phyloP scores from a whole-genome alignment of 53 echinoderm and acorn worm species.

The Glandiceps talaboti region DNA sequence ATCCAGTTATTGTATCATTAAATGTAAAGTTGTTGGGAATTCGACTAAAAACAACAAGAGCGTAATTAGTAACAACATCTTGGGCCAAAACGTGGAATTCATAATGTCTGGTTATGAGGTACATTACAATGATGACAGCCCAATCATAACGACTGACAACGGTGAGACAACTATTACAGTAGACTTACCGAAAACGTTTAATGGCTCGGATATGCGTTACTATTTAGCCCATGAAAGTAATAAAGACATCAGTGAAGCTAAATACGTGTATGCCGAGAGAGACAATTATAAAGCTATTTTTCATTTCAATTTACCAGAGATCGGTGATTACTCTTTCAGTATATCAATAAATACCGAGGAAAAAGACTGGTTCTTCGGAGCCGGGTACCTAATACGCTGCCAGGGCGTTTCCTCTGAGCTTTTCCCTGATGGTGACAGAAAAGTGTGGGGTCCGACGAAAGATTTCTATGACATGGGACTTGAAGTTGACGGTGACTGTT shows the following conservation, averaged over 20 bases:
- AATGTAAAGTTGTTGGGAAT: not conserved
- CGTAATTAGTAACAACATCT: no score
- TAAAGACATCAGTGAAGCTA: not conserved
- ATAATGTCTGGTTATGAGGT: not conserved
- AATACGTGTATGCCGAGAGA: not conserved
- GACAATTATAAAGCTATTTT: not conserved
- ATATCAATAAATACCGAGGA: not conserved
- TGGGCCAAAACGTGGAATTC: not conserved
- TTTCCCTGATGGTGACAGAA: not conserved
- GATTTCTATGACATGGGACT: not conserved
- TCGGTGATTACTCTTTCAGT: not conserved
- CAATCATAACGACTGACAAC: not conserved
- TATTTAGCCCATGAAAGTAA: not conserved
- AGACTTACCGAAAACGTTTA: not conserved
- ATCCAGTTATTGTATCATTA: not conserved
- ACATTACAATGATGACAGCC: not conserved
- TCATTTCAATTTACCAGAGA: not conserved
- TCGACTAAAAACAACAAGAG: not conserved
- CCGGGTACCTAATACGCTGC: not conserved
- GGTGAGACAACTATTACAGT: not conserved
- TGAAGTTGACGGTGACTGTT: not conserved
- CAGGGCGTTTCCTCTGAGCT: not conserved
- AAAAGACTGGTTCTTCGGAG: not conserved
- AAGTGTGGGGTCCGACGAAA: not conserved
- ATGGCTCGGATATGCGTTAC: not conserved